These are phyloP conservation scores for Thryonomys swinderianus DNA, from an alignment of 2,113 vertebrate species.

Conservation along the genomic window DNA sequence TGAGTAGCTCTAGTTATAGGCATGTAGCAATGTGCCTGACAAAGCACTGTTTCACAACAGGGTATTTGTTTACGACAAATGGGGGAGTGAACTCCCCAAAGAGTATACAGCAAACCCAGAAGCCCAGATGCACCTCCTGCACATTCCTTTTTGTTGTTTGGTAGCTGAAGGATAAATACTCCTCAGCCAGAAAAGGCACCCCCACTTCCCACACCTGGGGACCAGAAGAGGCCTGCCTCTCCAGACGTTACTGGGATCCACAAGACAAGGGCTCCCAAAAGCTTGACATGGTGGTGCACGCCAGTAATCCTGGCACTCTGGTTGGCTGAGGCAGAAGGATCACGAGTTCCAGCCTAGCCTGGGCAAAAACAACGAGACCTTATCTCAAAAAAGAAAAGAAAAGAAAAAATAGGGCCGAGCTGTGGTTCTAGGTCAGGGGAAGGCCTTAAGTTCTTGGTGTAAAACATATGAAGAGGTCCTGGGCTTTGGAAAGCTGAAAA, in stretches of 20 bases:
- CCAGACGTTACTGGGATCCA: background rate
- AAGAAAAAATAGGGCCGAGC: background rate
- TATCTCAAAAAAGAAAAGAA: background rate
- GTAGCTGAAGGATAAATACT: background rate
- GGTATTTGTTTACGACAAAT: constrained; percentile 37
- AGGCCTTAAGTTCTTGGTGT: background rate
- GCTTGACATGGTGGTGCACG: background rate
- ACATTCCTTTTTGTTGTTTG: constrained; percentile 3
- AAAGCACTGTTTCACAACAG: background rate
- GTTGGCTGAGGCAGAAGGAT: background rate
- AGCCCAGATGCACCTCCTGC: background rate
- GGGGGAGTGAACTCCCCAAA: background rate
- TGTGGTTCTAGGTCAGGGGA: background rate
- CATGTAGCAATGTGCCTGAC: background rate
- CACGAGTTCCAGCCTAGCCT: background rate
- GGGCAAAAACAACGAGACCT: background rate
- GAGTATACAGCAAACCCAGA: background rate
- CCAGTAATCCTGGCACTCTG: background rate
- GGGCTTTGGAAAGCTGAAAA: background rate
- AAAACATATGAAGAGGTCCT: background rate
- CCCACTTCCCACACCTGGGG: background rate
- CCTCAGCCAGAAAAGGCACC: background rate
- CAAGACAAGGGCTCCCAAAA: background rate
- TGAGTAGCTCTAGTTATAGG: background rate
- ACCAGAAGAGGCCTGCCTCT: background rate